Evolutionary conservation across 2,797 vertebrate genomes (phyloP).

Genomic region (Podarcis siculus): DNA sequence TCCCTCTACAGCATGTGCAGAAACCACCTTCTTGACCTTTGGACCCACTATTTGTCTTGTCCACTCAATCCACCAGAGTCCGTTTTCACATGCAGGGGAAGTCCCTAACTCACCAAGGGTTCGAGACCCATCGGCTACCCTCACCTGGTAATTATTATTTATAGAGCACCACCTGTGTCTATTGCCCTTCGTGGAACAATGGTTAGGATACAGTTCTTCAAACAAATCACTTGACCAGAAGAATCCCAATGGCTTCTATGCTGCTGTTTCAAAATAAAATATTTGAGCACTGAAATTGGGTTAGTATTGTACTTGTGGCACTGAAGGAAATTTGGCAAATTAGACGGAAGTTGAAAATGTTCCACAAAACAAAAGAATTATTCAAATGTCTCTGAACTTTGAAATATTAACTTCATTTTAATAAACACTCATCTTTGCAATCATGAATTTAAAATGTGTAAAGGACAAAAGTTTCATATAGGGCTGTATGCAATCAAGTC

Average conservation of each 20-base stretch:
- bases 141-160: background rate
- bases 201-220: background rate
- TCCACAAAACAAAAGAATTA: background rate
- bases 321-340: background rate
- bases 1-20: too few relatives aligned
- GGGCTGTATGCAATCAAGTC: too few relatives aligned
- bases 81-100: too few relatives aligned
- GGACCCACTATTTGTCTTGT: too few relatives aligned
- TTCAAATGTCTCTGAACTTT: background rate
- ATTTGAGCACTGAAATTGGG: background rate
- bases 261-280: background rate
- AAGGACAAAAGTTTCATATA: too few relatives aligned
- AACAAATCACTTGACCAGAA: background rate
- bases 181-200: background rate
- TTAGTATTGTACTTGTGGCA: background rate
- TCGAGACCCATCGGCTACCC: too few relatives aligned
- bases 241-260: background rate
- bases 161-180: background rate
- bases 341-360: background rate
- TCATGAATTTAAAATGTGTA: background rate
- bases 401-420: background rate
- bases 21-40: too few relatives aligned
- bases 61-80: too few relatives aligned
- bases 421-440: background rate
- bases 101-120: too few relatives aligned